These are phyloP conservation scores for Rousettus leschenaultii DNA, from an alignment of 2,113 vertebrate species.

Conservation along the genomic window DNA sequence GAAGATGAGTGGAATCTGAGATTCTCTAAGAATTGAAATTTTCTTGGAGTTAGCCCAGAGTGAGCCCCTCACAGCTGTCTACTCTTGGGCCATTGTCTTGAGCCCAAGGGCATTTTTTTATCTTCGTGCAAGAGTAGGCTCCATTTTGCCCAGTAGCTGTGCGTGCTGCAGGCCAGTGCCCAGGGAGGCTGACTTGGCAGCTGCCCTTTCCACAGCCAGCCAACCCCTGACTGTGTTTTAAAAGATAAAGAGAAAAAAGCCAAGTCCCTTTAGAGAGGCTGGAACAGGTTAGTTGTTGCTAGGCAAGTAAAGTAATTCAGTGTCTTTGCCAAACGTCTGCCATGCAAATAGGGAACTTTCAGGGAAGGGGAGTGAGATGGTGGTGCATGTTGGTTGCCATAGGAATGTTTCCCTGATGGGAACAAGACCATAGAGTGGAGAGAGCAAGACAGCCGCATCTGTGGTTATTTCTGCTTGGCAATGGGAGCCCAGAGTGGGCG, in stretches of 20 bases:
- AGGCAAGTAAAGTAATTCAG: conserved; percentile 67
- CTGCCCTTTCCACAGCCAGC: background rate
- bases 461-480: conserved; percentile 16
- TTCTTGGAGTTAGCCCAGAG: background rate
- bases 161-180: background rate
- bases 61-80: background rate
- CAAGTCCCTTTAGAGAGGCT: background rate
- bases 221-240: background rate
- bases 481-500: background rate
- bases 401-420: conserved; percentile 64
- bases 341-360: conserved; percentile 38
- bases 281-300: conserved; percentile 58
- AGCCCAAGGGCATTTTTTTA: background rate
- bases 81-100: background rate
- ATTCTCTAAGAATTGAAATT: background rate
- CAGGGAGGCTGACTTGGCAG: background rate
- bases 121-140: background rate
- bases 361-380: conserved; percentile 44
- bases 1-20: background rate
- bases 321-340: conserved; percentile 64
- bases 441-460: background rate
- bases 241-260: conserved; percentile 6
- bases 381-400: conserved; percentile 64
- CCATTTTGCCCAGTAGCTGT: background rate
- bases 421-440: conserved; percentile 44